Percentiles rank a stretch among this genome's conserved stretches.
These are phyloP conservation scores for Temnothorax rugatulus DNA, from an alignment of 2,888 invertebrate genomes.

Conservation along the genomic window DNA sequence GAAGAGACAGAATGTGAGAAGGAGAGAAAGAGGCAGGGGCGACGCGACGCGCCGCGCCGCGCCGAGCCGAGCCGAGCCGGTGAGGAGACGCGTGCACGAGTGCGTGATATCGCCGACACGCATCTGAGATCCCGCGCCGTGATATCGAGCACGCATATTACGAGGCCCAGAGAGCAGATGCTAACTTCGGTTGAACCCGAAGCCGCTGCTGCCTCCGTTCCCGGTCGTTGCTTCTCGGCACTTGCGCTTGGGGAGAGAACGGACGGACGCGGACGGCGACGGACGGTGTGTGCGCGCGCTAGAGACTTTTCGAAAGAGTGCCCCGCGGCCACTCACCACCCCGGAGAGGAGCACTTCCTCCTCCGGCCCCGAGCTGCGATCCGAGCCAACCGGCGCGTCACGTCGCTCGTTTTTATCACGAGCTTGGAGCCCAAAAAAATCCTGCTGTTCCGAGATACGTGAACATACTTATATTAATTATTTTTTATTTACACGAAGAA, in stretches of 20 bases:
- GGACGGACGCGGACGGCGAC: conserved; percentile 57
- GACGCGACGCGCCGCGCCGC: conserved; percentile 43
- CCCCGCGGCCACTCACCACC: conserved; percentile 70
- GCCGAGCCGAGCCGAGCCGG: conserved; percentile 54
- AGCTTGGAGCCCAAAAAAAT: not conserved
- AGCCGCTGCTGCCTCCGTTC: conserved; percentile 75
- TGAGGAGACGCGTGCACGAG: conserved; percentile 83
- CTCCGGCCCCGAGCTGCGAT: conserved; percentile 56
- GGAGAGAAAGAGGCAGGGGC: conserved; percentile 41
- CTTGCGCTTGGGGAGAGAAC: conserved; percentile 46
- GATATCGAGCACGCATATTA: conserved; percentile 85
- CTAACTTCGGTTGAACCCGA: conserved; percentile 80
- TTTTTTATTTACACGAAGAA: not conserved
- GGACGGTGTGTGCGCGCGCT: conserved; percentile 36
- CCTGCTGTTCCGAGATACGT: not conserved
- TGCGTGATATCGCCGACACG: conserved; percentile 83
- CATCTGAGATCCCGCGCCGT: conserved; percentile 81
- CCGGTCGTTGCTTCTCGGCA: conserved; percentile 74
- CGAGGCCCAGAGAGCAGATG: conserved; percentile 81
- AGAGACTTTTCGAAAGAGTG: conserved; percentile 63
- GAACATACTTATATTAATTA: not conserved
- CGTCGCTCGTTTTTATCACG: conserved; percentile 40
- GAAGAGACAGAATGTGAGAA: conserved; percentile 49
- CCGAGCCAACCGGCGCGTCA: conserved; percentile 57
- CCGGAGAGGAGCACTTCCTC: conserved; percentile 64